phyloP scores from a whole-genome alignment of 1,140 invertebrate species.

The Chrysopa pallens region DNA sequence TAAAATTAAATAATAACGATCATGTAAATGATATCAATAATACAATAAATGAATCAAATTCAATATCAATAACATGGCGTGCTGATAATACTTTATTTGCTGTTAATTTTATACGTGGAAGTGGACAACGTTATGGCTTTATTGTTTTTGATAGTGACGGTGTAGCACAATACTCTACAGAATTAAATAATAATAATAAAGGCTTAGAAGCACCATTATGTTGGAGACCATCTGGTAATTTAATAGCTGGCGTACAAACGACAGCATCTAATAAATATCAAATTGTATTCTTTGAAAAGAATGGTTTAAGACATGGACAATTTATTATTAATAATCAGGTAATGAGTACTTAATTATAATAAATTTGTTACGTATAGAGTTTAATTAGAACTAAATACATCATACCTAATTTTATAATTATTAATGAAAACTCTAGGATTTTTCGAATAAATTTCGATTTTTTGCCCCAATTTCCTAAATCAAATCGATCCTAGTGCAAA shows the following conservation, averaged over 20 bases:
- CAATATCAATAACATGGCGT: constrained; percentile 56
- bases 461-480: too few species aligned
- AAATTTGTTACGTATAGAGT: too few species aligned
- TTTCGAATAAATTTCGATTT: too few species aligned
- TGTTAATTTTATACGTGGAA: constrained; percentile 39
- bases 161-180: constrained; percentile 49
- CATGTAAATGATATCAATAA: too few species aligned
- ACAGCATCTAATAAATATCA: constrained; percentile 41
- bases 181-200: constrained; percentile 31
- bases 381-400: too few species aligned
- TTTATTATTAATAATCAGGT: constrained; percentile 35
- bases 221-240: constrained; percentile 65
- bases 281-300: constrained; percentile 80
- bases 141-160: constrained; percentile 61
- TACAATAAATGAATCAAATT: constrained; percentile 7
- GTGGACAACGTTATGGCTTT: constrained; percentile 21
- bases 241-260: constrained; percentile 52
- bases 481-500: too few species aligned
- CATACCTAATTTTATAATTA: constrained; percentile 25
- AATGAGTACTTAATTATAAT: constrained; percentile 21
- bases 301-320: constrained; percentile 75
- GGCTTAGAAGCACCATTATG: constrained; percentile 47
- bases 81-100: constrained; percentile 70
- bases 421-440: too few species aligned
- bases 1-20: constrained; percentile 1